Evolutionary conservation across 2,888 invertebrate genomes (phyloP), one percentile per base, ranked within the genome.

Genomic region (Scaptomyza flava): DNA sequence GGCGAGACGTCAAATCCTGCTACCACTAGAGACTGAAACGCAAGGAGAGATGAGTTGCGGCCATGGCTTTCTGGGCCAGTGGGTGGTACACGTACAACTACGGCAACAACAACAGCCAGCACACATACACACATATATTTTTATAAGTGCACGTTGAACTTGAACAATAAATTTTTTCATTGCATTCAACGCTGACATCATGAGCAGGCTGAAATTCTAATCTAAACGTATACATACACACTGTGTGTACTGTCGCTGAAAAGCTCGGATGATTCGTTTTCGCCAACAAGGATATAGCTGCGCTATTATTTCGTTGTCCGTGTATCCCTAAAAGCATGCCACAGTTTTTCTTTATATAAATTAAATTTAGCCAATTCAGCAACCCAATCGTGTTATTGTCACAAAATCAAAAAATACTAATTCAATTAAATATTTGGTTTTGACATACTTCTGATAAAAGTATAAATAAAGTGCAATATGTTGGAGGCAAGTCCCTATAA

Each of bases 101-200:
- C 17, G 1, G 17, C 45, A 27, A 47, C 38, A 47, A 43, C 54
- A 57, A 48, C 46, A 43, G 34, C 20, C 52, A 36, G 43, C 14
- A 14, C 23, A 48, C 31, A 45, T 12, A 11, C 6, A 20, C 27
- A 20, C 5, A 47, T 7, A 34, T 17, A 50, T 34, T 8, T 20
- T 34, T 34, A 48, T 5, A 76, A 87, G 76, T 83, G 86, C 84
- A 75, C 57, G 81, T 82, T 88, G 86, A 88, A 86, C 86, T 86
- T 86, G 88, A 77, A 57, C 23, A 67, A 54, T 4, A 47, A 41
- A 34, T 66, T 68, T 68, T 52, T 59, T 48, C 63, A 57, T 46
- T 54, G 52, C 59, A 38, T 23, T 54, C 36, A 46, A 47, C 57
- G 52, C 60, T 73, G 76, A 67, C 76, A 76, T 69, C 69, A 76